Evolutionary conservation across 2,888 invertebrate species (phyloP).

Genomic region (Lycia hirtaria): DNA sequence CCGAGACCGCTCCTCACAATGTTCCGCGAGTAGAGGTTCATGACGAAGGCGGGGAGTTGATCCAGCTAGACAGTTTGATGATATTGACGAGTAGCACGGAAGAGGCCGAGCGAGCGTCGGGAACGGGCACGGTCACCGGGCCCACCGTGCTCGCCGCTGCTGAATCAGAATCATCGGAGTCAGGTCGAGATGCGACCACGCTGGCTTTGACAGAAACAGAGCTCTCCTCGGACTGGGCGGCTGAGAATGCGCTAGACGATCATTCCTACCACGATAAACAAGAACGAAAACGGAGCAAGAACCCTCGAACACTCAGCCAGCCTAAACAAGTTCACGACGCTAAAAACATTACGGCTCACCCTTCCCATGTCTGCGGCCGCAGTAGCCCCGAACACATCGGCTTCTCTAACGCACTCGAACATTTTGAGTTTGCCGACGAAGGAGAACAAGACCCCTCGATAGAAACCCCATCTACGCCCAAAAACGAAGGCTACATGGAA

Average conservation of each 20-base stretch:
- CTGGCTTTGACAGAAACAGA: conserved; percentile 93
- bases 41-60: conserved; percentile 88
- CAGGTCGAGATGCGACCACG: conserved; percentile 89
- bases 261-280: conserved; percentile 79
- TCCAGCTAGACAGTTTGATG: conserved; percentile 87
- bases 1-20: conserved; percentile 70
- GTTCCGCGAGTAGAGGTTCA: conserved; percentile 91
- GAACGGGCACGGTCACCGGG: conserved; percentile 68
- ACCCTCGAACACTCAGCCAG: conserved; percentile 67
- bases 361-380: conserved; percentile 77
- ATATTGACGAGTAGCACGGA: conserved; percentile 64
- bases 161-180: conserved; percentile 86
- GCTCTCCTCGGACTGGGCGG: conserved; percentile 96
- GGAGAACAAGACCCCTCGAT: conserved; percentile 92
- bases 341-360: conserved; percentile 69
- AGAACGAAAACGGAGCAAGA: conserved; percentile 63
- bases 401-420: conserved; percentile 87
- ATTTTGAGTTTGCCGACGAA: conserved; percentile 94
- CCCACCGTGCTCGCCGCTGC: conserved; percentile 75
- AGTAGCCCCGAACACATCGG: conserved; percentile 63
- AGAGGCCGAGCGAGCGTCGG: conserved; percentile 60
- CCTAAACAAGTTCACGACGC: conserved; percentile 72
- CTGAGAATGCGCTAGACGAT: conserved; percentile 92
- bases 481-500: conserved; percentile 76
- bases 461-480: conserved; percentile 76